Evolutionary conservation across 2,797 vertebrate genomes (phyloP).

Genomic region (Acrocephalus scirpaceus): DNA sequence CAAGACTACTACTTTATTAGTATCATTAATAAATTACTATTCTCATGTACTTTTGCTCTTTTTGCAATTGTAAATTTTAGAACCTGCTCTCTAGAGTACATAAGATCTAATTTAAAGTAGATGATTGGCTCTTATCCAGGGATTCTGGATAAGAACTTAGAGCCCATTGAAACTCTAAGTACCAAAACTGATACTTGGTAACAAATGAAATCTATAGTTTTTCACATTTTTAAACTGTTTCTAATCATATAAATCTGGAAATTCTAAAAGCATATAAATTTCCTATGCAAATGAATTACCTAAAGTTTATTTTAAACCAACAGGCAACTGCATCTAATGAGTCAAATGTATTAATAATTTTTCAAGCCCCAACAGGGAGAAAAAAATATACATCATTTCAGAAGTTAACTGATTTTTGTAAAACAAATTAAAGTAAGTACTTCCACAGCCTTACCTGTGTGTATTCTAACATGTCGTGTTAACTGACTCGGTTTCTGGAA

Average conservation of each 20-base stretch:
- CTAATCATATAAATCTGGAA: not conserved
- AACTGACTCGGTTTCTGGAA: slow-evolving; percentile 98
- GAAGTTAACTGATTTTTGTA: not conserved
- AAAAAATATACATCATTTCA: not conserved
- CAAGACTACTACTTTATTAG: not conserved
- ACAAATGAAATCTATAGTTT: not conserved
- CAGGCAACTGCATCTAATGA: not conserved
- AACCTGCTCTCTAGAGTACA: not conserved
- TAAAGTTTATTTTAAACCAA: not conserved
- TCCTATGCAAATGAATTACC: not conserved
- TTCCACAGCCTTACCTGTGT: slow-evolving; percentile 86
- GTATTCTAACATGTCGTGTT: slow-evolving; percentile 94
- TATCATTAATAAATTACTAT: not conserved
- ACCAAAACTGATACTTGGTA: not conserved
- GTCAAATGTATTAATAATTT: not conserved
- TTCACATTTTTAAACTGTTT: not conserved
- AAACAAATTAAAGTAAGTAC: not conserved
- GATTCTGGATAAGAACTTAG: not conserved
- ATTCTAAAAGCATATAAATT: not conserved
- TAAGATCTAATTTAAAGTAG: not conserved
- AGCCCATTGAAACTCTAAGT: not conserved
- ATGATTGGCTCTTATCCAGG: not conserved
- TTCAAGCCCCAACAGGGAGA: not conserved
- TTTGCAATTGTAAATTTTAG: not conserved
- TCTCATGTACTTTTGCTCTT: not conserved